phyloP scores from a whole-genome alignment of 2,888 invertebrate genomes.

The Harmothoe impar region DNA sequence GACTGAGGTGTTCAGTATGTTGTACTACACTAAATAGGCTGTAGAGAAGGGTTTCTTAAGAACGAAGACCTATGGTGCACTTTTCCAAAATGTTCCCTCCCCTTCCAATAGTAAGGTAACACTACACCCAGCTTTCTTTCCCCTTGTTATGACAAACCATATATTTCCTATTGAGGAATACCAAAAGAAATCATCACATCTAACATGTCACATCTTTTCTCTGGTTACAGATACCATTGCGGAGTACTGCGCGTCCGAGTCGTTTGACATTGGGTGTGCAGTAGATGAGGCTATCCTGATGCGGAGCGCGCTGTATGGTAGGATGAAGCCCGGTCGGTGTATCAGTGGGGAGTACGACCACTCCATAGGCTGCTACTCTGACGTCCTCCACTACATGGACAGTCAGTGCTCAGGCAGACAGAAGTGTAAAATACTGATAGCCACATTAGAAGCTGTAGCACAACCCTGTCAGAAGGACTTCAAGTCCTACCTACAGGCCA shows the following conservation, averaged over 20 bases:
- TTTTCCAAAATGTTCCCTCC: no score
- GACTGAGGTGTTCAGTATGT: no score
- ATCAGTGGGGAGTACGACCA: conserved; percentile 53
- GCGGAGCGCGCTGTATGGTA: conserved; percentile 57
- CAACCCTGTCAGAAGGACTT: conserved; percentile 64
- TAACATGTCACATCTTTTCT: not conserved
- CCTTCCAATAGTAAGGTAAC: no score
- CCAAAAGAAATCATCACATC: no score
- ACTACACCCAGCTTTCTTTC: no score
- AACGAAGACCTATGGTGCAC: no score
- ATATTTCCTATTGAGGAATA: no score
- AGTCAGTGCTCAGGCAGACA: conserved; percentile 60
- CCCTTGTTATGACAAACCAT: no score
- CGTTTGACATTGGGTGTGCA: conserved; percentile 59
- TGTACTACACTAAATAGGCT: no score
- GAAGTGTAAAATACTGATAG: conserved; percentile 61
- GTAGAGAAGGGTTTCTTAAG: no score
- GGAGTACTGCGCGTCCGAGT: conserved; percentile 61
- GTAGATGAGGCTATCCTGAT: conserved; percentile 60
- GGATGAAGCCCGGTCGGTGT: conserved; percentile 53
- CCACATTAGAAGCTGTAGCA: conserved; percentile 60
- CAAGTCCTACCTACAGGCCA: conserved; percentile 64
- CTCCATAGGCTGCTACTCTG: conserved; percentile 60
- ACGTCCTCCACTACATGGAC: conserved; percentile 65
- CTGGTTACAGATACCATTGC: conserved; percentile 46